phyloP scores from a whole-genome alignment of 2,113 vertebrate species.

The Lycaon pictus region DNA sequence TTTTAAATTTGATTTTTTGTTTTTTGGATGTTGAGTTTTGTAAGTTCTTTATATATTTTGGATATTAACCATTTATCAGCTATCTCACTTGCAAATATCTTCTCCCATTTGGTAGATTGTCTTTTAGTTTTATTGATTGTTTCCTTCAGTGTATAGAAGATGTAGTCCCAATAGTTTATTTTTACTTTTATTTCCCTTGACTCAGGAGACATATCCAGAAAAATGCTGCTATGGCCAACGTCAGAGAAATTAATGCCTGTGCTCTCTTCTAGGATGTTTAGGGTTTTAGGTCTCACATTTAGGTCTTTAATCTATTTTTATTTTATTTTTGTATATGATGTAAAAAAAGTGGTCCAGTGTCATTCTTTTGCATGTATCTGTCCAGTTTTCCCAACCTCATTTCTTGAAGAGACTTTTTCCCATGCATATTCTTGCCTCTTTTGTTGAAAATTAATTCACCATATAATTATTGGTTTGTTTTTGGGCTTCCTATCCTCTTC shows the following conservation, averaged over 20 bases:
- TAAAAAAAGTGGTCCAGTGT: neutral
- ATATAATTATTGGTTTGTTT: neutral
- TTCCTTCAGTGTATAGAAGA: neutral
- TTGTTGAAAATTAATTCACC: neutral
- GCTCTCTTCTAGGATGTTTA: neutral
- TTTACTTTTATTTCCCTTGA: neutral
- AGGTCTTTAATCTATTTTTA: neutral
- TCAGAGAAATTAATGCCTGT: neutral
- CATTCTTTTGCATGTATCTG: neutral
- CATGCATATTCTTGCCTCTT: neutral
- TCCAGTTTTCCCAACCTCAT: neutral
- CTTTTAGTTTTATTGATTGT: neutral
- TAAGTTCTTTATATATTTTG: neutral
- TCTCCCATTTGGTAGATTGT: neutral
- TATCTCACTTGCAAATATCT: neutral
- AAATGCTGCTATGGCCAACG: neutral
- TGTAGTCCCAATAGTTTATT: neutral
- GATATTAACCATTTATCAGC: neutral
- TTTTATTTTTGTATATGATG: neutral
- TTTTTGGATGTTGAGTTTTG: neutral
- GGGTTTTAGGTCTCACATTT: neutral
- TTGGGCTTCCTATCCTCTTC: neutral
- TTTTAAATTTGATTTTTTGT: neutral
- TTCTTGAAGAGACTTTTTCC: neutral
- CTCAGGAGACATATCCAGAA: neutral